Evolutionary conservation across 1,140 invertebrate genomes (phyloP).

Genomic region (Cydia strobilella): DNA sequence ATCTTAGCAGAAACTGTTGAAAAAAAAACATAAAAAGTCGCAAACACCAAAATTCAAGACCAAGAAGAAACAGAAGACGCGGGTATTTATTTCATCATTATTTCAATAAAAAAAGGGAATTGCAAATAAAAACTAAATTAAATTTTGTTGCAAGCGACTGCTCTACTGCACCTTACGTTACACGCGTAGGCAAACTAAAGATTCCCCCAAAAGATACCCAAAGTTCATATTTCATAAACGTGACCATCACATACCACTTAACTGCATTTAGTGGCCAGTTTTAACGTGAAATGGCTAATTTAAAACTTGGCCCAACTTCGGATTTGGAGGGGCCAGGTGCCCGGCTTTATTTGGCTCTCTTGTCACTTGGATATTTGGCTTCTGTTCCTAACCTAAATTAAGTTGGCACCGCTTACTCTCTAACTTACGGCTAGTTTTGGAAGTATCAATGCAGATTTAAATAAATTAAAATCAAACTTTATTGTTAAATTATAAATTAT

Average conservation of each 20-base stretch:
- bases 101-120: no score
- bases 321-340: constrained; percentile 34
- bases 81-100: no score
- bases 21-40: no score
- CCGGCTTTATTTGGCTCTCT: constrained; percentile 27
- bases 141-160: background rate
- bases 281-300: constrained; percentile 45
- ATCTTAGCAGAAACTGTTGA: no score
- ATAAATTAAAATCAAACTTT: constrained; percentile 40
- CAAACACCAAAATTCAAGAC: no score
- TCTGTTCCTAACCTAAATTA: constrained; percentile 32
- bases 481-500: background rate
- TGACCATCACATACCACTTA: constrained; percentile 53
- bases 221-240: constrained; percentile 75
- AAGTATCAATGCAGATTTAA: background rate
- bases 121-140: background rate
- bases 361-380: constrained; percentile 40
- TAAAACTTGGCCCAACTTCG: constrained; percentile 49
- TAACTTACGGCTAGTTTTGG: background rate
- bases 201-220: constrained; percentile 54
- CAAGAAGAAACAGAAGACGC: no score
- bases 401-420: constrained; percentile 40
- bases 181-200: constrained; percentile 42
- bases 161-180: background rate
- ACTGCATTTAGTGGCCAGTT: constrained; percentile 15